These are phyloP conservation scores for Merops nubicus DNA, from an alignment of 2,113 vertebrate genomes.

Conservation along the genomic window DNA sequence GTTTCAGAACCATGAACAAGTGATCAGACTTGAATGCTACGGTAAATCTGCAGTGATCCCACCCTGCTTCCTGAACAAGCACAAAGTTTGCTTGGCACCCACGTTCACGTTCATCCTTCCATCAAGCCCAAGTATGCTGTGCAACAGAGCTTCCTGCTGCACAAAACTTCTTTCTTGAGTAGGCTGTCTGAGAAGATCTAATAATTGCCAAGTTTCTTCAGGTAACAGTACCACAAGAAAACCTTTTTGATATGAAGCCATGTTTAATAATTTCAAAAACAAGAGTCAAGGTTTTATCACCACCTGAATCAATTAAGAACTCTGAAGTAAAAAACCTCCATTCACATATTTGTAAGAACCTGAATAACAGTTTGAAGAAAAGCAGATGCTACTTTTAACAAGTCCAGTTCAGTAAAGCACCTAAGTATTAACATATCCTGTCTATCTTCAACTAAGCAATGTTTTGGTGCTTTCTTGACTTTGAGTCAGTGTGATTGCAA, in stretches of 20 bases:
- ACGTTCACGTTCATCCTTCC: not conserved
- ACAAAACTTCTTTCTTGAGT: not conserved
- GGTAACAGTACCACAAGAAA: not conserved
- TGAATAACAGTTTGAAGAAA: not conserved
- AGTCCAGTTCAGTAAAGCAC: not conserved
- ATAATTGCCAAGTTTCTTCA: not conserved
- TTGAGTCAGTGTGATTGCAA: not conserved
- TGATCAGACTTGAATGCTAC: not conserved
- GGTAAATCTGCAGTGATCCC: not conserved
- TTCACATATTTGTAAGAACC: not conserved
- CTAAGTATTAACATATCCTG: not conserved
- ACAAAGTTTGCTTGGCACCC: not conserved
- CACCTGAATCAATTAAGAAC: not conserved
- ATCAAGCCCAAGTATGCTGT: not conserved
- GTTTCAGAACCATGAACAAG: not conserved
- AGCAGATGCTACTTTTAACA: not conserved
- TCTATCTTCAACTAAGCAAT: not conserved
- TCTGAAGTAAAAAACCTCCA: not conserved
- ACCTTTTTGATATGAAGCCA: not conserved
- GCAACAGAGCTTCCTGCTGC: not conserved
- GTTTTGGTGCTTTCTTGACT: not conserved
- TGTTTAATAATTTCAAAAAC: not conserved
- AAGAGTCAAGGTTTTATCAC: not conserved
- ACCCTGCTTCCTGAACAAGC: not conserved
- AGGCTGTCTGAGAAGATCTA: not conserved